phyloP scores from a whole-genome alignment of 2,888 invertebrate species.

The Pasiphila rectangulata region DNA sequence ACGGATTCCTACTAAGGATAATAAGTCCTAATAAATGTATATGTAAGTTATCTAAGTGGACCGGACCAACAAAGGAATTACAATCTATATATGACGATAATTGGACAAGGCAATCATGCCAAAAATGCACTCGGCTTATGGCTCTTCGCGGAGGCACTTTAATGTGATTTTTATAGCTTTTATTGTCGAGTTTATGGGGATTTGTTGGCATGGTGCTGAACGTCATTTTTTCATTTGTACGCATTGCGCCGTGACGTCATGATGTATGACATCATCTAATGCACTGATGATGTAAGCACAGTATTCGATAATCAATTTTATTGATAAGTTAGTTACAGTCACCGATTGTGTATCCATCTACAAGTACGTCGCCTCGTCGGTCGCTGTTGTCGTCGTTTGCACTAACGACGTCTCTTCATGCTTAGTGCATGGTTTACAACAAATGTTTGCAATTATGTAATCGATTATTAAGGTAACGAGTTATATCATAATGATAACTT shows the following conservation, averaged over 20 bases:
- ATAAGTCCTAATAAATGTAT: too few relatives aligned
- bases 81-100: slow-evolving; percentile 32
- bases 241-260: slow-evolving; percentile 49
- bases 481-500: too few relatives aligned
- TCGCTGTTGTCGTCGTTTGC: slow-evolving; percentile 6
- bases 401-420: slow-evolving; percentile 8
- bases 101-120: slow-evolving; percentile 49
- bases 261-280: slow-evolving; percentile 45
- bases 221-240: slow-evolving; percentile 39
- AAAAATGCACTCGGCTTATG: slow-evolving; percentile 50
- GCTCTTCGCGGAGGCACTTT: slow-evolving; percentile 40
- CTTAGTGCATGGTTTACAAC: slow-evolving; percentile 2
- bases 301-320: slow-evolving; percentile 51
- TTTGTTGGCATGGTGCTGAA: slow-evolving; percentile 42
- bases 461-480: too few relatives aligned
- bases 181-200: slow-evolving; percentile 42
- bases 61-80: too few relatives aligned
- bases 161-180: slow-evolving; percentile 47
- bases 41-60: slow-evolving; percentile 24
- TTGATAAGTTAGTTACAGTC: slow-evolving; percentile 28
- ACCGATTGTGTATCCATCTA: slow-evolving; percentile 26
- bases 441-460: slow-evolving; percentile 8
- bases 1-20: slow-evolving; percentile 15
- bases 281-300: slow-evolving; percentile 54
- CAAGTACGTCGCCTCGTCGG: not conserved